A percentile compares a stretch with the other conserved stretches of the same genome.
Evolutionary conservation across 2,888 invertebrate genomes (phyloP).

Genomic region (Schizaphis graminum): DNA sequence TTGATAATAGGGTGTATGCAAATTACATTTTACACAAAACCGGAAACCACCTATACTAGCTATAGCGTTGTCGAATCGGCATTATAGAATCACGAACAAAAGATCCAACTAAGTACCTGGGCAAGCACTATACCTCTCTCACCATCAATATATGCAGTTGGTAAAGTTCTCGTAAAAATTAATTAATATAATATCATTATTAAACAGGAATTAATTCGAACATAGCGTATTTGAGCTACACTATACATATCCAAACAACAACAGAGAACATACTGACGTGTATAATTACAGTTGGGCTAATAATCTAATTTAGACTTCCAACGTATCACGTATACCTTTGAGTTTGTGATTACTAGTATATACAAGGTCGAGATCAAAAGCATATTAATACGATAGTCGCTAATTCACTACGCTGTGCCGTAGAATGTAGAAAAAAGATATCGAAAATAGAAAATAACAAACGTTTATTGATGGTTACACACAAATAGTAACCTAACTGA

Average conservation of each 20-base stretch:
- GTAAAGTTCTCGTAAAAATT: neutral
- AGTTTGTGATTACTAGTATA: neutral
- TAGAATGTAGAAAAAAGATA: neutral
- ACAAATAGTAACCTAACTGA: neutral
- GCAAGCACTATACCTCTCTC: neutral
- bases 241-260: neutral
- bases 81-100: neutral
- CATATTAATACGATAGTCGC: neutral
- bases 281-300: neutral
- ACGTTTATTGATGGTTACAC: neutral
- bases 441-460: neutral
- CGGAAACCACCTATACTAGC: neutral
- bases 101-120: neutral
- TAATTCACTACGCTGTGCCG: neutral
- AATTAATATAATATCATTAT: neutral
- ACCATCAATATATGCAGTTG: neutral
- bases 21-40: neutral
- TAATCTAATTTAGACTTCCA: neutral
- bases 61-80: neutral
- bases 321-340: neutral
- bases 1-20: neutral
- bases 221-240: neutral
- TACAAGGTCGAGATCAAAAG: neutral
- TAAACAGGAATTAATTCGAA: neutral
- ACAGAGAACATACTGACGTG: neutral